Conservation (phyloP, 1,140 invertebrate genomes). For the Monochamus saltuarius region DNA sequence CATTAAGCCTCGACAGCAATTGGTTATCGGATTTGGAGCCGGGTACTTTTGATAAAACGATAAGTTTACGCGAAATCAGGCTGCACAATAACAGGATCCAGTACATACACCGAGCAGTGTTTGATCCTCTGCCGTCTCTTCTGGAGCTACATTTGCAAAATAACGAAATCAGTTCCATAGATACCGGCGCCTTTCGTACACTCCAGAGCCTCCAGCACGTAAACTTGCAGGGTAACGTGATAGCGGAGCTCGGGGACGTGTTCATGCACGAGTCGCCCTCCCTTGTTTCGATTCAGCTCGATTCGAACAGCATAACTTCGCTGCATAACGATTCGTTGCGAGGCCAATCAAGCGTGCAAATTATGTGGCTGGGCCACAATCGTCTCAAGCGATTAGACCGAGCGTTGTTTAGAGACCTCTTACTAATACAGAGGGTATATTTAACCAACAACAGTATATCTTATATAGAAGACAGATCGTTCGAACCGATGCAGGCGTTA, state of each 20-base stretch:
- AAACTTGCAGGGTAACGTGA: constrained; percentile 80
- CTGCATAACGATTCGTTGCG: constrained; percentile 77
- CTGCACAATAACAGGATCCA: constrained; percentile 82
- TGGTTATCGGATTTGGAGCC: constrained; percentile 77
- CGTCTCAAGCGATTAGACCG: constrained; percentile 71
- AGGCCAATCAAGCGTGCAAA: constrained; percentile 77
- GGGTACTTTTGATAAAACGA: constrained; percentile 74
- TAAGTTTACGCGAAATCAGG: constrained; percentile 76
- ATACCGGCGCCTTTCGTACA: constrained; percentile 78
- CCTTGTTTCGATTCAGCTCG: constrained; percentile 81
- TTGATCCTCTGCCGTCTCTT: constrained; percentile 75
- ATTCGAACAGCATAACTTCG: constrained; percentile 75
- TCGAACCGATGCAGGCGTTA: constrained; percentile 71
- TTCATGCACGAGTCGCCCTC: constrained; percentile 74
- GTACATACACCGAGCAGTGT: constrained; percentile 74
- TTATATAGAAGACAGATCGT: constrained; percentile 76
- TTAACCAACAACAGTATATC: constrained; percentile 81
- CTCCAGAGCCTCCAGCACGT: constrained; percentile 83
- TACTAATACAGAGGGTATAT: constrained; percentile 75
- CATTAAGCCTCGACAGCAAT: constrained; percentile 89
- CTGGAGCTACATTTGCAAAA: constrained; percentile 86
- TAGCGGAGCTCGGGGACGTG: constrained; percentile 77
- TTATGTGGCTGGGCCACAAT: constrained; percentile 85
- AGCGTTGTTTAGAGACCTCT: constrained; percentile 72
- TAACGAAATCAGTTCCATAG: constrained; percentile 79